Conservation (phyloP, 2,797 vertebrate genomes). For the Poecilia gillii region DNA sequence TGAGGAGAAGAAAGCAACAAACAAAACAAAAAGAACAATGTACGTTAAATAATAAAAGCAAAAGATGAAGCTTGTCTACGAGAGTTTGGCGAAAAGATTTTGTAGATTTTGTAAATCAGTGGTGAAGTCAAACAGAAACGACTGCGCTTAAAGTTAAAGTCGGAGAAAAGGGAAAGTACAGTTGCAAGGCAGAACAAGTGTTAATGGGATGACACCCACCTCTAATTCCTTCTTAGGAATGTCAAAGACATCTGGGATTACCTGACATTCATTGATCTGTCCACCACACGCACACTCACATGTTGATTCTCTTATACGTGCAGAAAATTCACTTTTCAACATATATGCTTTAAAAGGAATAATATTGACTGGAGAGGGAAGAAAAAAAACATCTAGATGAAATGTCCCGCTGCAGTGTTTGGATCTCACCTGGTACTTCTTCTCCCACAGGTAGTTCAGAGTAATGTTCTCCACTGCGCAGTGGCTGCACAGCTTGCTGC, state of each 20-base stretch:
- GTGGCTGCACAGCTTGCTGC: conserved; percentile 86
- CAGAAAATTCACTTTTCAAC: background rate
- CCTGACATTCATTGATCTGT: conserved; percentile 24
- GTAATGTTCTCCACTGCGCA: conserved; percentile 88
- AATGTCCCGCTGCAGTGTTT: background rate
- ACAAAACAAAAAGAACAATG: too few species aligned
- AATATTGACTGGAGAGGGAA: background rate
- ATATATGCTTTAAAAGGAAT: background rate
- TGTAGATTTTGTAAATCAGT: background rate
- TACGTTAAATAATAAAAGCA: background rate
- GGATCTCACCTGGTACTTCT: conserved; percentile 86
- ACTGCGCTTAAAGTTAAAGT: background rate
- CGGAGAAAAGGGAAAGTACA: conserved; percentile 7
- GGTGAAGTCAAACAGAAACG: background rate
- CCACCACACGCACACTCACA: conserved; percentile 6
- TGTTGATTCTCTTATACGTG: background rate
- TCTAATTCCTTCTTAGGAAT: conserved; percentile 57
- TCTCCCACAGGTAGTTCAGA: conserved; percentile 89
- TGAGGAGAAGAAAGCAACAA: background rate
- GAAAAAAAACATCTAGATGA: background rate
- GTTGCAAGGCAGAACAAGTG: conserved; percentile 18
- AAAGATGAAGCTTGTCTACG: background rate
- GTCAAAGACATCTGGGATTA: conserved; percentile 60
- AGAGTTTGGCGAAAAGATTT: background rate
- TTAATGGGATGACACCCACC: conserved; percentile 62